Evolutionary conservation across 2,797 vertebrate species (phyloP).

Genomic region (Cryptoprocta ferox): DNA sequence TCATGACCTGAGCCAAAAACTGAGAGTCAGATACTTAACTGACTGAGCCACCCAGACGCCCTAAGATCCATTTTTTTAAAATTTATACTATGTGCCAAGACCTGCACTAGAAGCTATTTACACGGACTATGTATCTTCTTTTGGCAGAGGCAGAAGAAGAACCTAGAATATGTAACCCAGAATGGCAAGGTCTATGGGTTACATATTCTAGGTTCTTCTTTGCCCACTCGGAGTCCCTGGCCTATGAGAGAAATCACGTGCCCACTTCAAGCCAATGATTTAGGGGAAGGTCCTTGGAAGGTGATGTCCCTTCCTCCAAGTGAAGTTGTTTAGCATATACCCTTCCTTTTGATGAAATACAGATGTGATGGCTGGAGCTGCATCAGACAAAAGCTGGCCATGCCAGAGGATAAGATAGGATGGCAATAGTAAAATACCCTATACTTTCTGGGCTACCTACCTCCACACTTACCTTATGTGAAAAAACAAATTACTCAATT

Average conservation of each 20-base stretch:
- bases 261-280: background rate
- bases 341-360: background rate
- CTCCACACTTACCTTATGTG: background rate
- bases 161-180: too few species aligned
- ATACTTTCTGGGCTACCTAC: background rate
- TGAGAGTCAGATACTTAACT: too few species aligned
- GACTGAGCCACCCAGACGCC: too few species aligned
- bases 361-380: background rate
- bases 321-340: background rate
- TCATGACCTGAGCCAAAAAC: too few species aligned
- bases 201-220: background rate
- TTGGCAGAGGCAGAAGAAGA: too few species aligned
- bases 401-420: background rate
- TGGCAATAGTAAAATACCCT: background rate
- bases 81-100: background rate
- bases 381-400: constrained; percentile 6
- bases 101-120: background rate
- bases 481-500: background rate
- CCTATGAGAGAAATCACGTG: background rate
- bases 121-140: background rate
- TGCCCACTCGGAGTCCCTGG: background rate
- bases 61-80: background rate
- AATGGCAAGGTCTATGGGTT: background rate
- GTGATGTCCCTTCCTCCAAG: background rate
- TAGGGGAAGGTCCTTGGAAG: background rate